Percentiles rank a stretch among this genome's conserved stretches.
These are phyloP conservation scores for Oreochromis niloticus DNA, from an alignment of 2,113 vertebrate genomes.

Conservation along the genomic window DNA sequence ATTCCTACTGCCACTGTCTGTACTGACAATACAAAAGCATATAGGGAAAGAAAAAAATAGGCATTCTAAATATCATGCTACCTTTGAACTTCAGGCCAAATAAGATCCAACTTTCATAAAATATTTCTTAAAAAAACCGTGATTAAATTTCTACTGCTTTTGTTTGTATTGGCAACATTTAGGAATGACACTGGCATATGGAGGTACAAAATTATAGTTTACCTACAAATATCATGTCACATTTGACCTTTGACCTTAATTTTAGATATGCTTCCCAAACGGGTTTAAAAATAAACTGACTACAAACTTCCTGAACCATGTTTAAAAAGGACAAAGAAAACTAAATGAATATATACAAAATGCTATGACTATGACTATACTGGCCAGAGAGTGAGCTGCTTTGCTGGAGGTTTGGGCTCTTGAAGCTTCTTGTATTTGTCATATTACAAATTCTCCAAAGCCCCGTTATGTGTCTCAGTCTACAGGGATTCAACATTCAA, in stretches of 20 bases:
- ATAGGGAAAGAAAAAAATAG: neutral
- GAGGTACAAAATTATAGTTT: neutral
- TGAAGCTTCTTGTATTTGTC: neutral
- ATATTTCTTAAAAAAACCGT: neutral
- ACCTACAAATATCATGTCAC: neutral
- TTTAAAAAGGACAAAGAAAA: neutral
- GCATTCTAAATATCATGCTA: neutral
- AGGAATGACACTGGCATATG: neutral
- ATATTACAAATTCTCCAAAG: neutral
- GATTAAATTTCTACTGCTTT: neutral
- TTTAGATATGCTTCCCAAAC: neutral
- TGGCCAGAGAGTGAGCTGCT: neutral
- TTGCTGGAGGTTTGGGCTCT: neutral
- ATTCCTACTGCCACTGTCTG: neutral
- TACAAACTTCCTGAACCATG: neutral
- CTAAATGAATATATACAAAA: neutral
- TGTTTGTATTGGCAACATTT: neutral
- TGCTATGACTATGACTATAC: neutral
- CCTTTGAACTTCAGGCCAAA: neutral
- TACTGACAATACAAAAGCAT: neutral
- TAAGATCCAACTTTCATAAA: neutral
- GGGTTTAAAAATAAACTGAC: neutral
- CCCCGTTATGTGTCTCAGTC: accelerated
- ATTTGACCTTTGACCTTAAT: neutral
- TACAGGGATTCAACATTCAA: neutral